Base-by-base conservation (phyloP, 2,113 vertebrate genomes). In the Ranitomeya variabilis region DNA sequence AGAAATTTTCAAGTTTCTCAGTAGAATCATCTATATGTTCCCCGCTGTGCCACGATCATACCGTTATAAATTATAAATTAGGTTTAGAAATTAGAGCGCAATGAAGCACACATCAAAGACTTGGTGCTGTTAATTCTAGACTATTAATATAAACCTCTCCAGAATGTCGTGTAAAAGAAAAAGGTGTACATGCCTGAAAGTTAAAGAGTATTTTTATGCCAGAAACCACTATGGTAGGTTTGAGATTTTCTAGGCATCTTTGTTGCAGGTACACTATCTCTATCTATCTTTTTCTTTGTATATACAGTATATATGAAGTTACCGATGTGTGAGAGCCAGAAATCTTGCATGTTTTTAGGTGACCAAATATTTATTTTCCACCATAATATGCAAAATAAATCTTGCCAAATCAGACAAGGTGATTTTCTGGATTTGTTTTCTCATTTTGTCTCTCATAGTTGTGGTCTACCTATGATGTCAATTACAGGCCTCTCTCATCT, bases 1-100 rank as follows among this genome's bases (percentile, higher is more conserved):
- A 86, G 8, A 77, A 1, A 77, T 77, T 62, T 86, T 62, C 16
- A 60, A 60, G 10, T 59, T 18, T 77, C 60, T 86, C 26, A 21
- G 12, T 1, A 67, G 21, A 54, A 14, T 67, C 21, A 59, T 67
- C 45, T 67, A 59, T 71, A 55, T 0, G 52, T 55, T 52, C 23
- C 86, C 86, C 21, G 69, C 77, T 80, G 64, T 31, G 78, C 10
- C 62, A 55, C 26, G 37, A 80, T 80, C 51, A 69, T 71, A 23
- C 52, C 21, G 77, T 87, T 80, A 59, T 87, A 55, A 87, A 87
- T 87, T 59, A 80, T 55, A 80, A 55, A 87, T 87, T 80, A 45
- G 60, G 16, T 71, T 80, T 12, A 71, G 64, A 87, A 80, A 87
- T 69, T 77, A 51, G 55, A 77, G 71, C n/a, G 73, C 45, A 54